Evolutionary conservation across 2,888 invertebrate species (phyloP).

Genomic region (Oligia strigilis): DNA sequence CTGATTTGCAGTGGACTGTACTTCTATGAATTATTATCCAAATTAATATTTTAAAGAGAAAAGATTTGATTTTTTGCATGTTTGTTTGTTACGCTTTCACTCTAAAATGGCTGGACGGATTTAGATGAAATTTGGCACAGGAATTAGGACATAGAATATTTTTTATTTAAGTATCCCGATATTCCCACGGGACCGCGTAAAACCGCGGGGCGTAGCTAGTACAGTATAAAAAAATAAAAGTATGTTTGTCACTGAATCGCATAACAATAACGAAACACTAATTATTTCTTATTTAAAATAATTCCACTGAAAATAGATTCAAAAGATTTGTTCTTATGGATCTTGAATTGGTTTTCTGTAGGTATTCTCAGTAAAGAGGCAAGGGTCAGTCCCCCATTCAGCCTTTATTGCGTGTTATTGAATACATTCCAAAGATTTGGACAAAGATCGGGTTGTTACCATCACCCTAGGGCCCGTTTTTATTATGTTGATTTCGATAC

Average conservation of each 20-base stretch:
- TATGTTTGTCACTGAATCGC: background rate
- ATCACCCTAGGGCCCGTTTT: constrained; percentile 53
- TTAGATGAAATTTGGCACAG: no score
- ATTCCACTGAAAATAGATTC: constrained; percentile 3
- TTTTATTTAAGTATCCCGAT: no score
- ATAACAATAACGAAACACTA: background rate
- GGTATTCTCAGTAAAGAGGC: constrained; percentile 51
- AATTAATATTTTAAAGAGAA: no score
- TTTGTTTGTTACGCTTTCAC: no score
- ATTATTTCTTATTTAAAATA: background rate
- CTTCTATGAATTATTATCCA: background rate
- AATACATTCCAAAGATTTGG: constrained; percentile 74
- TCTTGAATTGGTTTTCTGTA: constrained; percentile 41
- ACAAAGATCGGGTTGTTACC: constrained; percentile 68
- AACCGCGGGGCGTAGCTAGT: no score
- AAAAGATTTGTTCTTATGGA: constrained; percentile 21
- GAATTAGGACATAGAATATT: no score
- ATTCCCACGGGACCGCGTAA: no score
- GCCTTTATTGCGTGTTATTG: constrained; percentile 65
- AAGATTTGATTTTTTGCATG: no score
- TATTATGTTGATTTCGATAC: constrained; percentile 39
- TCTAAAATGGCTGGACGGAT: no score
- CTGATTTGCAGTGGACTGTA: background rate
- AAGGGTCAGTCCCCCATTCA: constrained; percentile 67
- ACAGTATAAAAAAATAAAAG: no score